Evolutionary conservation across 1,140 invertebrate species (phyloP).

Genomic region (Nasonia vitripennis): DNA sequence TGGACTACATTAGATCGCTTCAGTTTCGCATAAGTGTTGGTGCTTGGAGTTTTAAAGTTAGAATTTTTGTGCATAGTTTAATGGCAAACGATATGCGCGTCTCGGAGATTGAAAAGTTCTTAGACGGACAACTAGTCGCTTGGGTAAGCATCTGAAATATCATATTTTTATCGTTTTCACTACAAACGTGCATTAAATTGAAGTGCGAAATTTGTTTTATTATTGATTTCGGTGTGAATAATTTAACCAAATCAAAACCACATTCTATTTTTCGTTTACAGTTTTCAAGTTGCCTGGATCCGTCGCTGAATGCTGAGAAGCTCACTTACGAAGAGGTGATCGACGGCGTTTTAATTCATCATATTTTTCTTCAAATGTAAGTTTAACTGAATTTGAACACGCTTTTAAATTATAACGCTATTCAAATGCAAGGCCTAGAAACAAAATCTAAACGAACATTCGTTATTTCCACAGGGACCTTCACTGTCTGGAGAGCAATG

Average conservation of each 20-base stretch:
- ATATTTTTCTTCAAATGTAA: slow-evolving; percentile 54
- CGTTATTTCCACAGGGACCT: not conserved
- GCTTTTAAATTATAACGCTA: not conserved
- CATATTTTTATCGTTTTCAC: too few species aligned
- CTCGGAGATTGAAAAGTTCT: slow-evolving; percentile 45
- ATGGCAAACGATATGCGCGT: not conserved
- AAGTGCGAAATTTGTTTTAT: too few species aligned
- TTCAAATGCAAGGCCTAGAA: too few species aligned
- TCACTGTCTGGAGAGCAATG: not conserved
- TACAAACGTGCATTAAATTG: too few species aligned
- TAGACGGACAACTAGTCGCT: slow-evolving; percentile 50
- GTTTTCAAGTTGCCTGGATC: slow-evolving; percentile 9
- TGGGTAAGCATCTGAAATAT: slow-evolving; percentile 47
- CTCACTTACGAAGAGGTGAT: slow-evolving; percentile 50
- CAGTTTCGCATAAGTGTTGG: too few species aligned
- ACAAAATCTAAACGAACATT: not conserved
- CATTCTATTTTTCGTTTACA: not conserved
- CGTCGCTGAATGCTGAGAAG: not conserved
- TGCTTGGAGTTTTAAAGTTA: too few species aligned
- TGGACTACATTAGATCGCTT: too few species aligned
- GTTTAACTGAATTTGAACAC: not conserved
- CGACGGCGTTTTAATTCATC: slow-evolving; percentile 50
- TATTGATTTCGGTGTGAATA: too few species aligned
- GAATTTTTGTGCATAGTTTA: too few species aligned
- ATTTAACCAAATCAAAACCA: too few species aligned